These are phyloP conservation scores for Solenodon paradoxus DNA, from an alignment of 2,113 vertebrate species.

Conservation along the genomic window DNA sequence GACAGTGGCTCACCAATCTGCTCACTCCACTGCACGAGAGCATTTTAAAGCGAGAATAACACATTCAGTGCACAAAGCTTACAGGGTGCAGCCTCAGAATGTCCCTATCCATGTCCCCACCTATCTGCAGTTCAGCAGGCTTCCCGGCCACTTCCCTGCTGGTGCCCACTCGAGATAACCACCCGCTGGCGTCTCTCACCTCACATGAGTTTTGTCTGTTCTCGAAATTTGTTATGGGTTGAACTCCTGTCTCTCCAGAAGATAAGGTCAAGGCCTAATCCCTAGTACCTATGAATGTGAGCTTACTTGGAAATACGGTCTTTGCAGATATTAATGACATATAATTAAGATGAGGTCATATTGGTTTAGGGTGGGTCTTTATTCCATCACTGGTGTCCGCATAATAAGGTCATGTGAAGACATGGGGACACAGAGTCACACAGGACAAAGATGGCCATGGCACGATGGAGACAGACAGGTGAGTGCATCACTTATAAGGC, in stretches of 20 bases:
- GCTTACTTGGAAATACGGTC: not conserved
- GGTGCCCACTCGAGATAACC: fast-evolving
- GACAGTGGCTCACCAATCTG: not conserved
- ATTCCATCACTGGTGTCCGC: not conserved
- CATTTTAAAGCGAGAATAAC: not conserved
- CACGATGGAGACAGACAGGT: not conserved
- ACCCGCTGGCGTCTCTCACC: not conserved
- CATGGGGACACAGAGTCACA: not conserved
- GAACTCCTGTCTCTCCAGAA: not conserved
- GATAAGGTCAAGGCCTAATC: not conserved
- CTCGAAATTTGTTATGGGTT: not conserved
- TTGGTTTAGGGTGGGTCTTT: not conserved
- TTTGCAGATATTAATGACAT: not conserved
- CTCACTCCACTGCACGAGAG: not conserved
- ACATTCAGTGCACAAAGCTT: not conserved
- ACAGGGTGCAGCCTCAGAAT: not conserved
- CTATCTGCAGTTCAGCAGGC: not conserved
- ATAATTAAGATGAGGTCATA: not conserved
- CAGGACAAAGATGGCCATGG: not conserved
- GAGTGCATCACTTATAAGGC: not conserved
- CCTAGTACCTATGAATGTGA: not conserved
- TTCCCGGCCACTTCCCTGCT: not conserved
- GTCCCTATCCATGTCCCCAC: not conserved
- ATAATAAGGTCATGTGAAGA: not conserved
- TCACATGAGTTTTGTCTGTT: not conserved